A percentile compares a stretch with the other conserved stretches of the same genome.
phyloP scores from a whole-genome alignment of 2,797 vertebrate genomes.

The Leuciscus waleckii region DNA sequence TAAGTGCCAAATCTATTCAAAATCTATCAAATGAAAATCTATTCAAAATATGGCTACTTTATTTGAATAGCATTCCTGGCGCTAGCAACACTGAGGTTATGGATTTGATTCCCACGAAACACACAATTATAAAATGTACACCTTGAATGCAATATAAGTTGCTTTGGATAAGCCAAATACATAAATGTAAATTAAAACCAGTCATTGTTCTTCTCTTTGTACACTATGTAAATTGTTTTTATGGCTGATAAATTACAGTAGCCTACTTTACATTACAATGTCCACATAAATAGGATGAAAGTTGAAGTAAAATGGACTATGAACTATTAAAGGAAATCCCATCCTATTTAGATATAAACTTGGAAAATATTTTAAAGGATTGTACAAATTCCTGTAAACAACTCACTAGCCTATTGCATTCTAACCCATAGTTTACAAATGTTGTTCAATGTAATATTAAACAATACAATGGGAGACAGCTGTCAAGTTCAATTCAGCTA shows the following conservation, averaged over 20 bases:
- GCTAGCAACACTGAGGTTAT: neutral
- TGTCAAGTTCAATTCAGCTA: neutral
- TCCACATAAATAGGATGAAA: neutral
- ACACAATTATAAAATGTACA: neutral
- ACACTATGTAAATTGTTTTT: neutral
- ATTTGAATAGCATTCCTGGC: neutral
- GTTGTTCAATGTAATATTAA: neutral
- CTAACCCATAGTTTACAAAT: neutral
- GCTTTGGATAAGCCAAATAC: neutral
- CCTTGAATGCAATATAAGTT: neutral
- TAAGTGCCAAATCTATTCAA: neutral
- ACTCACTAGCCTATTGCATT: neutral
- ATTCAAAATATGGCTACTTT: neutral
- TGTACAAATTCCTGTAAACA: neutral
- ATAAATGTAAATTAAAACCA: neutral
- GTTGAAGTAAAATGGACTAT: neutral
- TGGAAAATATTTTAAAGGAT: neutral
- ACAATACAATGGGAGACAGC: neutral
- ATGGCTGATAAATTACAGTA: neutral
- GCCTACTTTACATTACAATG: neutral
- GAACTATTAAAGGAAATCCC: neutral
- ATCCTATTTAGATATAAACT: neutral
- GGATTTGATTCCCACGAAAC: neutral
- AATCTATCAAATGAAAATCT: neutral
- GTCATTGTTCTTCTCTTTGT: neutral